Percentiles rank a stretch among this genome's conserved stretches.
Evolutionary conservation across 1,140 invertebrate genomes (phyloP).

Genomic region (Meteorus sp.): DNA sequence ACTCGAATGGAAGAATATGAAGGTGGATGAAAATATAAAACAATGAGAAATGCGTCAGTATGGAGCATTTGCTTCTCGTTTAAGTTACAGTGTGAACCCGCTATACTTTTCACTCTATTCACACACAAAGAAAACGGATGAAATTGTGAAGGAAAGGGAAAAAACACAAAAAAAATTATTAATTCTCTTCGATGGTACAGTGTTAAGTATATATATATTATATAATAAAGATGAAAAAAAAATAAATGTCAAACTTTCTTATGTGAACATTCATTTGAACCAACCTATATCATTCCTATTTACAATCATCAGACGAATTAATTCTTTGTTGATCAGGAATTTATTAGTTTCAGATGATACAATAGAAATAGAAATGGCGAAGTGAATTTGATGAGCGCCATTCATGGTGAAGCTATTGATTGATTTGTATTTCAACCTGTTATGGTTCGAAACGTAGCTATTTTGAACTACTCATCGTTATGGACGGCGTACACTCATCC

Average conservation of each 20-base stretch:
- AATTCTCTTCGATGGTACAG: slow-evolving; percentile 32
- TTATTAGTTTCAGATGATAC: too few species aligned
- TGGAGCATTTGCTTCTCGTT: slow-evolving; percentile 22
- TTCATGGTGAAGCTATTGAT: too few species aligned
- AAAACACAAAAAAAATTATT: slow-evolving; percentile 7
- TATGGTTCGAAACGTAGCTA: too few species aligned
- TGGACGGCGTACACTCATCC: too few species aligned
- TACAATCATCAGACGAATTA: too few species aligned
- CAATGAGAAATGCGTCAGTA: neutral
- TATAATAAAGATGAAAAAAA: slow-evolving; percentile 31
- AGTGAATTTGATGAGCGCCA: too few species aligned
- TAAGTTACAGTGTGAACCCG: slow-evolving; percentile 27
- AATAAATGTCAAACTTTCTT: slow-evolving; percentile 32
- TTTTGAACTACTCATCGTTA: too few species aligned
- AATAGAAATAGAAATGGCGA: too few species aligned
- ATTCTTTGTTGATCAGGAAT: too few species aligned
- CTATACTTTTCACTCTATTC: slow-evolving; percentile 26
- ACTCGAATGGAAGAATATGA: slow-evolving; percentile 18
- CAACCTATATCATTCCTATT: neutral
- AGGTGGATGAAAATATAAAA: slow-evolving; percentile 10
- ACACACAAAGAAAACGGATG: slow-evolving; percentile 1
- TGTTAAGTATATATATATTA: slow-evolving; percentile 31
- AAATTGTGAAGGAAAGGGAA: too few species aligned
- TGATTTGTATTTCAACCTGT: too few species aligned
- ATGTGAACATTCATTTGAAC: neutral